These are phyloP conservation scores for Dipus sagitta DNA, from an alignment of 2,797 vertebrate species.

Conservation along the genomic window DNA sequence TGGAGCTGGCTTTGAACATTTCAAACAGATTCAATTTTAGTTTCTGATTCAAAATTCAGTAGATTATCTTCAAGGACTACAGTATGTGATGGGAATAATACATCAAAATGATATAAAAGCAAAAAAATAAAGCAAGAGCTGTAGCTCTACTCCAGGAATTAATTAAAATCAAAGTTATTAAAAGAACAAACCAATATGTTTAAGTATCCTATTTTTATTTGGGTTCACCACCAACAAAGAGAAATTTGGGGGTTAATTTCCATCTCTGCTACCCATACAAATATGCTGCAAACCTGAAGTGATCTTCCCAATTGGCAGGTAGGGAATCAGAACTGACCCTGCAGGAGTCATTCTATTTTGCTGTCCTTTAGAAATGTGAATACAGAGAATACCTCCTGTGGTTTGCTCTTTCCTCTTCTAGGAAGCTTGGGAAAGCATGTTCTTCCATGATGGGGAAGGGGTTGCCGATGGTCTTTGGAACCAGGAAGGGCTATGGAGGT, in stretches of 20 bases:
- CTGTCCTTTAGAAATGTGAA: background rate
- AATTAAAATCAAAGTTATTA: constrained; percentile 36
- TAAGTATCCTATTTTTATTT: background rate
- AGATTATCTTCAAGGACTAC: constrained; percentile 38
- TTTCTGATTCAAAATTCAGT: constrained; percentile 75
- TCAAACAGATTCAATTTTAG: constrained; percentile 72
- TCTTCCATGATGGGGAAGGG: rapidly evolving
- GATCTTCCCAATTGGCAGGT: background rate
- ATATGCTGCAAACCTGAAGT: background rate
- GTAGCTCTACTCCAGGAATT: background rate
- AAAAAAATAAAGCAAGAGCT: constrained; percentile 3
- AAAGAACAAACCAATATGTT: background rate
- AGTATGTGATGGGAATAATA: constrained; percentile 53
- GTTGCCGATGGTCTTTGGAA: background rate
- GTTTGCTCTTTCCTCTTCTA: background rate
- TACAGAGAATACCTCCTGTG: background rate
- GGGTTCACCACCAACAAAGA: background rate
- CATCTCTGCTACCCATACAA: background rate
- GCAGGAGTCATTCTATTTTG: background rate
- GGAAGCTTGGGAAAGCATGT: background rate
- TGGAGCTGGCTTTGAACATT: constrained; percentile 70
- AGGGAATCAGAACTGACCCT: background rate
- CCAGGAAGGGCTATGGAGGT: background rate
- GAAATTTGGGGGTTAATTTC: constrained; percentile 9
- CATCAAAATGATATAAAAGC: constrained; percentile 50